A percentile compares a stretch with the other conserved stretches of the same genome.
phyloP scores from a whole-genome alignment of 2,113 vertebrate genomes.

The Perca flavescens region DNA sequence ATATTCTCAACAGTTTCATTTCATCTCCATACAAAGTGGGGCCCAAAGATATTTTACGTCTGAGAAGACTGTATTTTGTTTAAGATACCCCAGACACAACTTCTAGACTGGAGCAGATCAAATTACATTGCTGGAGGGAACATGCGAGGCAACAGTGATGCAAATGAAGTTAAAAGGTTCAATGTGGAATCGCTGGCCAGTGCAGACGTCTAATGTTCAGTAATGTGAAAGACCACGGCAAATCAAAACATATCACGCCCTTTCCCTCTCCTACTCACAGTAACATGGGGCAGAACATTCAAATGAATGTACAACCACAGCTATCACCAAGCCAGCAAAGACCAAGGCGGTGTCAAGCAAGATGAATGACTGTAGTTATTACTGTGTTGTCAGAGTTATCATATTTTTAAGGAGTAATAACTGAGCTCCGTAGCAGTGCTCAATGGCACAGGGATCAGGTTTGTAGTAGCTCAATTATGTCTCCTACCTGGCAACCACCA shows the following conservation, averaged over 20 bases:
- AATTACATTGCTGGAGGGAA: constrained; percentile 58
- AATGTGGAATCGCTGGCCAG: constrained; percentile 50
- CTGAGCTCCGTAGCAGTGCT: constrained; percentile 43
- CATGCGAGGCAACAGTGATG: constrained; percentile 48
- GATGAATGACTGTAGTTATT: constrained; percentile 65
- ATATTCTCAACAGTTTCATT: constrained; percentile 30
- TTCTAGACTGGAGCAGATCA: constrained; percentile 49
- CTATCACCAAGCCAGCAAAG: constrained; percentile 41
- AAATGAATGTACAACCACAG: constrained; percentile 25
- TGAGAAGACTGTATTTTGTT: constrained; percentile 31
- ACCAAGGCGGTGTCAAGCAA: constrained; percentile 43
- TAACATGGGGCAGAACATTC: constrained; percentile 22
- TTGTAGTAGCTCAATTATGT: constrained; percentile 41
- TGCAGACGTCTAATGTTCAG: constrained; percentile 38
- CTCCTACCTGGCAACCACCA: constrained; percentile 26
- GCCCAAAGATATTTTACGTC: constrained; percentile 20
- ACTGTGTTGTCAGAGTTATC: constrained; percentile 65
- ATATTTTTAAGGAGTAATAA: constrained; percentile 67
- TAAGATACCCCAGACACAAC: constrained; percentile 45
- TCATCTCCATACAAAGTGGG: constrained; percentile 29
- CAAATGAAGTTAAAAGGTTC: constrained; percentile 68
- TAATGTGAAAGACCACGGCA: constrained; percentile 37
- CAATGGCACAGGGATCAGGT: constrained; percentile 44
- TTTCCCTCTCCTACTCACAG: not conserved
- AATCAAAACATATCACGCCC: constrained; percentile 60